Base-by-base conservation (phyloP, 92 coral and sea anemone species). In the Nematostella vectensis region DNA sequence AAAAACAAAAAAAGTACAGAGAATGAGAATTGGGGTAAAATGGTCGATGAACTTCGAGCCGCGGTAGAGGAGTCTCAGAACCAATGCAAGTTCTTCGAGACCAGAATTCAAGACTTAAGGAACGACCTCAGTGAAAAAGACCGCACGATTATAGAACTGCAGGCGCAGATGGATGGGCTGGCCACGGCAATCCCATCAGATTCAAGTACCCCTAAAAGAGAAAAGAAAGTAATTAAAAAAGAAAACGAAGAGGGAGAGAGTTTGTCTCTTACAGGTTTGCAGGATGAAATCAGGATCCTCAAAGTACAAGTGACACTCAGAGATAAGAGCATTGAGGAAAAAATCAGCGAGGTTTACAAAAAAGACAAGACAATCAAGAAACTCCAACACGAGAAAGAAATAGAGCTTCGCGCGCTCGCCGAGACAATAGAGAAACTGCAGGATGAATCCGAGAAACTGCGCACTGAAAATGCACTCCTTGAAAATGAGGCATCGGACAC, bases 311-410 rank as follows among this genome's bases (percentile, higher is more conserved):
- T 73, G 12, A 27, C 25, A 23, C 58, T 59, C 3, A 56, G 62
- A 24, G 81, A 79, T 25, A 22, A 37, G 24, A 59, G 59, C 52
- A 27, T 73, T 42, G 76, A 79, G 40, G 45, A 29, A 20, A 73
- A 75, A 51, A 63, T 55, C 25, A 54, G 65, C 8, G 85, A 73
- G 50, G 39, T 73, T 23, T 17, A 45, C 11, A 68, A 67, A 43
- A 74, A 69, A 50, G 81, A 73, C 25, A 25, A 27, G 0, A 47
- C 50, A 1, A 60, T 79, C 18, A 56, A 59, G 20, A 43, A 48
- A 27, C 58, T 79, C 1, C 28, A 26, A 13, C 21, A 39, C 3
- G 18, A 42, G n/a, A 57, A 57, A 39, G 53, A 43, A 26, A 27
- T 12, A 48, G 42, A 30, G 23, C 51, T 20, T 3, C 43, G 25